Base-by-base conservation (phyloP, 2,797 vertebrate species). In the Huso huso region DNA sequence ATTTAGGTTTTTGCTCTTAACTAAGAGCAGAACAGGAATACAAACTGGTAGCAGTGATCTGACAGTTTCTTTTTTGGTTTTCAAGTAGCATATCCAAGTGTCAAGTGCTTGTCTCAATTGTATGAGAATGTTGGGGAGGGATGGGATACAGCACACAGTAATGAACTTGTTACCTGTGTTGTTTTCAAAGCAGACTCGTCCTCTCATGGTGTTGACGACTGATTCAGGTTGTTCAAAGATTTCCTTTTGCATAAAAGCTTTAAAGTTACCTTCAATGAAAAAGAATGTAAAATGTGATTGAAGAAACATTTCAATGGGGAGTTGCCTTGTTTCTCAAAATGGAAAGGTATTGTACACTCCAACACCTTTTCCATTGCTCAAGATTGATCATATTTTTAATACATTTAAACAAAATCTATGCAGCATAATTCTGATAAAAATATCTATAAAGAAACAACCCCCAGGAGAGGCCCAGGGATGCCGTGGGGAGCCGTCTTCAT, bases 141-240 rank as follows among this genome's bases (percentile, higher is more conserved):
- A 37, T 37, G 37, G 37, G 4, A 37, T 37, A 37, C 37, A 18
- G 2, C 18, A 18, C 18, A 18, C 2, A 37, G 37, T 37, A 37
- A 37, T 37, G 3, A 37, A 37, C 5, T 5, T 37, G 37, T 37
- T 77, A 97, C 95, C 96, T 92, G 77, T 89, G 76, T 90, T 91
- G 69, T 78, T 82, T 65, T 96, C 94, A 2, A 95, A 97, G 76
- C 91, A 95, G 77, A 98, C 93, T 48, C 95, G 86, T 48, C 96
- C 96, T 80, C 96, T 93, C 95, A 98, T 96, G 0, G 96, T 98
- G 78, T 98, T 98, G 72, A 96, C 88, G n/a, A 98, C 88, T 0
- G 96, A 98, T 72, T 98, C 96, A 0, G 96, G 95, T 82, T 98
- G 96, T 74, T 98, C 96, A 51, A 98, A 98, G 77, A 98, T 98